phyloP scores from a whole-genome alignment of 2,797 vertebrate species.

The Valencia hispanica region DNA sequence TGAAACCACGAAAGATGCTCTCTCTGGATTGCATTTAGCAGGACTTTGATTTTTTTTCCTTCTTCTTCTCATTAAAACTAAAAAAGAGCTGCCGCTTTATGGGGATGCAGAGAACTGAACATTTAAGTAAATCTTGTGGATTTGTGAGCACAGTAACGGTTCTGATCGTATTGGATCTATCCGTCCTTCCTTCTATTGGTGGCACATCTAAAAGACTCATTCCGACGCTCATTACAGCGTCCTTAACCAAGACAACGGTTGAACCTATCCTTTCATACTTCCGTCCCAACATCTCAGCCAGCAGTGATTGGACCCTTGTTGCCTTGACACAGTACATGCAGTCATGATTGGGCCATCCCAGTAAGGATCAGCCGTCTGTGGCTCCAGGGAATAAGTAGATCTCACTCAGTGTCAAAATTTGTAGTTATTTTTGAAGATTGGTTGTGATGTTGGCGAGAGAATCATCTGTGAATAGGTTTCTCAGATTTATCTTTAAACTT shows the following conservation, averaged over 20 bases:
- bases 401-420: conserved; percentile 72
- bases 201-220: background rate
- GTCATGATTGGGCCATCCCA: conserved; percentile 86
- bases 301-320: conserved; percentile 90
- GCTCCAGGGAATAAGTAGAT: conserved; percentile 87
- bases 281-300: conserved; percentile 81
- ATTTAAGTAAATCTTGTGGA: conserved; percentile 17
- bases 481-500: background rate
- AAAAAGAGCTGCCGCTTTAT: conserved; percentile 31
- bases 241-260: conserved; percentile 56
- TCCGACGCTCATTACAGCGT: background rate
- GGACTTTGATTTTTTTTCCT: background rate
- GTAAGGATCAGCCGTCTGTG: conserved; percentile 90
- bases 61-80: background rate
- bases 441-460: conserved; percentile 45
- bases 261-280: conserved; percentile 71
- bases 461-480: conserved; percentile 17
- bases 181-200: conserved; percentile 1
- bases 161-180: conserved; percentile 38
- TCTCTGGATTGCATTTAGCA: conserved; percentile 4
- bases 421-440: conserved; percentile 46
- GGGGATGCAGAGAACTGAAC: conserved; percentile 38
- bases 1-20: conserved; percentile 14
- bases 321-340: conserved; percentile 90
- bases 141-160: conserved; percentile 40